A percentile compares a stretch with the other conserved stretches of the same genome.
Conservation (phyloP, 2,888 invertebrate genomes). For the Dolomedes plantarius region DNA sequence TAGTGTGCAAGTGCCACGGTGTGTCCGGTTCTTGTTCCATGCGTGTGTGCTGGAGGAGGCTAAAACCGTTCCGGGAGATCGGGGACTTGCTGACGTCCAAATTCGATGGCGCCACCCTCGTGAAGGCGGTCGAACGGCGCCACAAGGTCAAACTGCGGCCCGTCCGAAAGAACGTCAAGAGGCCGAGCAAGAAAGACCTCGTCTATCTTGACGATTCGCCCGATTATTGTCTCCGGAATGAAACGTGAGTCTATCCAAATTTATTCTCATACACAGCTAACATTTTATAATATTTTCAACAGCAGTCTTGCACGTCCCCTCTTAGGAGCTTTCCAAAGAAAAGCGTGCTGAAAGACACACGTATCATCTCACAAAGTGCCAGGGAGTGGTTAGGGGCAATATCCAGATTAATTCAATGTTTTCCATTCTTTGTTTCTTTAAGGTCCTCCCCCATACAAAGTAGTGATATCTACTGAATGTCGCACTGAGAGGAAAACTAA, state of each 20-base stretch:
- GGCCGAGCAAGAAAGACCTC: slow-evolving; percentile 91
- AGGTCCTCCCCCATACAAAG: too few species aligned
- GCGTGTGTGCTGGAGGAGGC: slow-evolving; percentile 91
- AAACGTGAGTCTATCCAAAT: slow-evolving; percentile 85
- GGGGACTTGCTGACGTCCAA: slow-evolving; percentile 86
- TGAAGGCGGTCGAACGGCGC: slow-evolving; percentile 80
- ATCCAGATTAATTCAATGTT: too few species aligned
- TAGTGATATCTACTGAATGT: too few species aligned
- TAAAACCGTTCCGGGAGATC: slow-evolving; percentile 86
- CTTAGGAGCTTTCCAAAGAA: too few species aligned
- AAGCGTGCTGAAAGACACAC: too few species aligned
- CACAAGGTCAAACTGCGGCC: slow-evolving; percentile 83
- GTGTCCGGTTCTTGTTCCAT: slow-evolving; percentile 95
- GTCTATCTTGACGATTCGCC: slow-evolving; percentile 93
- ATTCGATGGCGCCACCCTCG: slow-evolving; percentile 91
- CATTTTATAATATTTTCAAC: too few species aligned
- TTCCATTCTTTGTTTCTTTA: too few species aligned
- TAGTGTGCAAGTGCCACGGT: slow-evolving; percentile 94
- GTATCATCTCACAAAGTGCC: too few species aligned
- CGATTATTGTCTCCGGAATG: slow-evolving; percentile 91
- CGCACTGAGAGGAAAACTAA: too few species aligned
- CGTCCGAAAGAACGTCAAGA: slow-evolving; percentile 86
- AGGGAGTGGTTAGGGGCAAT: too few species aligned
- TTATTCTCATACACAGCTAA: too few species aligned
- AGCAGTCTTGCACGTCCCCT: too few species aligned